Base-by-base conservation (phyloP, 2,797 vertebrate species). In the Syngnathus acus region DNA sequence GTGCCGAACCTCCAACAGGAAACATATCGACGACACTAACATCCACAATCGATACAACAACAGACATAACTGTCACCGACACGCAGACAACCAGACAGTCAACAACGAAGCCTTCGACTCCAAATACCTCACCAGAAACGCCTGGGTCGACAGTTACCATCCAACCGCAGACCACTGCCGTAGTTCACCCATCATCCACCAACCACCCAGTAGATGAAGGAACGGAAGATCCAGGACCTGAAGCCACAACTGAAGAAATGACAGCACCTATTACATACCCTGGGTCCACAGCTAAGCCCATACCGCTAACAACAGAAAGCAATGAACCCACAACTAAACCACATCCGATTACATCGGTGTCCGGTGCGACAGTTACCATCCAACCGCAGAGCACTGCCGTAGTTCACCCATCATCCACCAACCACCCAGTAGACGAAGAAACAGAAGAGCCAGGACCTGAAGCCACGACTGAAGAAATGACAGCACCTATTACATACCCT, bases 261-360 rank as follows among this genome's bases (percentile, higher is more conserved):
- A 47, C 51, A 64, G 61, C 86, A 64, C 19, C 17, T 9, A 14
- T 48, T 43, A 66, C 66, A 21, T 57, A 57, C 8, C 55, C 61
- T 11, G 7, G 11, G 19, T 53, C 66, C 1, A 69, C 54, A 61
- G 38, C 10, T 2, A 14, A 51, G 76, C 51, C 72, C 3, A 17
- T 68, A 19, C 43, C 69, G 1, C 47, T 16, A 48, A 48, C 16
- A 48, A 48, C 47, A 19, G 47, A 48, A 19, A 17, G 47, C 47
- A 6, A 7, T 10, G 50, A 21, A 51, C 4, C 48, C 39, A 65
- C 62, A 5, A 58, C 54, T 61, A 9, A 16, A 10, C 39, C 57
- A 42, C 37, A 65, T 1, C 57, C 62, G 3, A 43, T 64, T 54
- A 71, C 72, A 47, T 68, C 76, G 59, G n/a, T 1, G 39, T 9